Conservation (phyloP, 2,113 vertebrate genomes). For the Phainopepla nitens region DNA sequence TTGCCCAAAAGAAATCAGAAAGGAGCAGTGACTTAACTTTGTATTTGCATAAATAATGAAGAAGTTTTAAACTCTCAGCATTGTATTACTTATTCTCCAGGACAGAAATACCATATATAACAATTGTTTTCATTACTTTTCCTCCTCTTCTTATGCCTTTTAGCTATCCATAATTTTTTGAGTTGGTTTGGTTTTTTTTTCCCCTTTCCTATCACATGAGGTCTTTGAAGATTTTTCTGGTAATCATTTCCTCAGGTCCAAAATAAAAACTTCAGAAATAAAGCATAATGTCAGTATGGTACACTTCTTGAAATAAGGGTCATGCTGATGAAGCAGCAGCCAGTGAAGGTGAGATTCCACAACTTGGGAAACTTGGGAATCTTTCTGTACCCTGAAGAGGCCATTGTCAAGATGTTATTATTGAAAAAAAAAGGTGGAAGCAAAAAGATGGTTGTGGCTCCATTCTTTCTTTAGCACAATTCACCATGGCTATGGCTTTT, state of each 20-base stretch:
- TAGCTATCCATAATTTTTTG: neutral
- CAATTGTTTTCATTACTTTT: neutral
- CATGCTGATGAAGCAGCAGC: neutral
- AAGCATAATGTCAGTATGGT: neutral
- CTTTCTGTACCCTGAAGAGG: neutral
- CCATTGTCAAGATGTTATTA: neutral
- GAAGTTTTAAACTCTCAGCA: neutral
- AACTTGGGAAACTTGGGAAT: neutral
- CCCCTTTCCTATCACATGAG: neutral
- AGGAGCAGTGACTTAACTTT: neutral
- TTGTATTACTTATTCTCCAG: neutral
- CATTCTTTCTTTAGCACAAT: neutral
- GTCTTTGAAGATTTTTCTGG: neutral
- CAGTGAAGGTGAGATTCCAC: neutral
- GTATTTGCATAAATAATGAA: neutral
- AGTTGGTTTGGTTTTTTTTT: neutral
- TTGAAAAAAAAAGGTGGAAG: neutral
- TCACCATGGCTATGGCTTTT: neutral
- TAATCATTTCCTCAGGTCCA: neutral
- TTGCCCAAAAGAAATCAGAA: neutral
- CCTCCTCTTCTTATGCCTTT: neutral
- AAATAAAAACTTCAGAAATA: neutral
- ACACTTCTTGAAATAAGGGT: neutral
- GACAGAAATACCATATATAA: neutral
- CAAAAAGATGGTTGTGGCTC: neutral